phyloP scores from a whole-genome alignment of 2,113 vertebrate genomes.

The Hypomesus transpacificus region DNA sequence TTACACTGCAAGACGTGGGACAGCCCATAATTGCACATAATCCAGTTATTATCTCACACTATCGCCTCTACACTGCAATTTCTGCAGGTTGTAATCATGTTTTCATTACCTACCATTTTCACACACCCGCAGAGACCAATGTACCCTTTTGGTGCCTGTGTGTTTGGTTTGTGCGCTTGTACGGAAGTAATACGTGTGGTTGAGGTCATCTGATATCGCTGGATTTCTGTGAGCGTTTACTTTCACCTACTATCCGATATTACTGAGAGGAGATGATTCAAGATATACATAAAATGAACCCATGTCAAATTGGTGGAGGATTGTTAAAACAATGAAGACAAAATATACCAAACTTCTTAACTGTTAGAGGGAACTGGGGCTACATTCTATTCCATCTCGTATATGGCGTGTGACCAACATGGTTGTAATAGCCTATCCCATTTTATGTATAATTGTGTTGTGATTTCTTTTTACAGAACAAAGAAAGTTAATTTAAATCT shows the following conservation, averaged over 20 bases:
- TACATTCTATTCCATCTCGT: no score
- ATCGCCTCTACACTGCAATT: constrained; percentile 7
- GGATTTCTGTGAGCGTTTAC: no score
- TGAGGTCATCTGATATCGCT: no score
- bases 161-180: constrained; percentile 69
- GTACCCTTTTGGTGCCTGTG: no score
- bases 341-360: no score
- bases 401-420: no score
- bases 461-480: constrained; percentile 28
- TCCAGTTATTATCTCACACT: constrained; percentile 7
- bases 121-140: constrained; percentile 76
- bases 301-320: no score
- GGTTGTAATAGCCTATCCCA: background rate
- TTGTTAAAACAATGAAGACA: no score
- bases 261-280: no score
- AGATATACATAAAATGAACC: no score
- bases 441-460: constrained; percentile 24
- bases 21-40: background rate
- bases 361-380: no score
- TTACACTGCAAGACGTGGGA: constrained; percentile 6
- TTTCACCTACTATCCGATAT: no score
- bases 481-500: background rate
- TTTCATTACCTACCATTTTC: constrained; percentile 81
- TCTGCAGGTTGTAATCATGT: constrained; percentile 60
- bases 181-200: constrained; percentile 41